A percentile compares a stretch with the other conserved stretches of the same genome.
These are phyloP conservation scores for Sthenelais limicola DNA, from an alignment of 2,888 invertebrate species.

Conservation along the genomic window DNA sequence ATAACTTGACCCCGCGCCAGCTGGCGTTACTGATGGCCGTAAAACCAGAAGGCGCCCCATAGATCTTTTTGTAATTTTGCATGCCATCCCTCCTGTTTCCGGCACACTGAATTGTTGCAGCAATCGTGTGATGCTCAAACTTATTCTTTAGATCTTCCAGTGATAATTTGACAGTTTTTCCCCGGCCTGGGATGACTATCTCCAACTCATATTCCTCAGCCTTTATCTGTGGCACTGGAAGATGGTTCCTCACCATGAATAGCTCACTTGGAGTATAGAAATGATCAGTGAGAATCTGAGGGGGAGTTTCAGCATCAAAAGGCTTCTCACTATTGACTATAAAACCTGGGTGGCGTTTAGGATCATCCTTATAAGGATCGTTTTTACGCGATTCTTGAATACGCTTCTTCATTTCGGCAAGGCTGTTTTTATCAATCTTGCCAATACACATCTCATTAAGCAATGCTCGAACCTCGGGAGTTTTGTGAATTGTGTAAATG, in stretches of 20 bases:
- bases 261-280: constrained; percentile 91
- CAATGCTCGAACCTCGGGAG: constrained; percentile 78
- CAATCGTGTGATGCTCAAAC: constrained; percentile 81
- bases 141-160: constrained; percentile 80
- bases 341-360: constrained; percentile 83
- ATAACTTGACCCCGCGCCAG: constrained; percentile 65
- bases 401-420: constrained; percentile 12
- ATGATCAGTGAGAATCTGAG: constrained; percentile 81
- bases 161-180: constrained; percentile 73
- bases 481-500: constrained; percentile 82
- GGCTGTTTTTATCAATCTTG: constrained; percentile 76
- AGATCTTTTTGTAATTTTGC: constrained; percentile 84
- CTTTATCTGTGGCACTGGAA: constrained; percentile 85
- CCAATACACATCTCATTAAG: constrained; percentile 91
- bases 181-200: constrained; percentile 76
- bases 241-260: constrained; percentile 96
- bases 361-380: constrained; percentile 86
- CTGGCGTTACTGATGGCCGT: constrained; percentile 92
- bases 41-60: constrained; percentile 89
- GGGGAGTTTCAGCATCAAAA: constrained; percentile 94
- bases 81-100: constrained; percentile 96
- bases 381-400: constrained; percentile 46
- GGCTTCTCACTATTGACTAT: constrained; percentile 86
- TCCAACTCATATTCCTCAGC: constrained; percentile 75
- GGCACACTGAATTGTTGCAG: constrained; percentile 93